Evolutionary conservation across 2,797 vertebrate genomes (phyloP).

Genomic region (Siniperca undulata): DNA sequence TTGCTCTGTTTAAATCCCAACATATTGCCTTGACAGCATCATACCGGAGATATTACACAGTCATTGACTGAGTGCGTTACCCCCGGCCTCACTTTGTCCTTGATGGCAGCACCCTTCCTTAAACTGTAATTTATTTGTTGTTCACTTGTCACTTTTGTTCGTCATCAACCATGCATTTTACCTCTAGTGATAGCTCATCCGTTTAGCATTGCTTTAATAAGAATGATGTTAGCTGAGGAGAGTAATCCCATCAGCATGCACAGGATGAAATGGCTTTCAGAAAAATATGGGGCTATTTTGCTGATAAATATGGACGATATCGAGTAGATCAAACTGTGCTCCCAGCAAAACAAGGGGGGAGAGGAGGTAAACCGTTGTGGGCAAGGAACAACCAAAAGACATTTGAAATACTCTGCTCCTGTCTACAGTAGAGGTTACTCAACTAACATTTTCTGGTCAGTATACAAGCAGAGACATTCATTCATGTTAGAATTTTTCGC

Average conservation of each 20-base stretch:
- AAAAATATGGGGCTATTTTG: conserved; percentile 41
- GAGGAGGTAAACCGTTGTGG: background rate
- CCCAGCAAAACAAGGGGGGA: conserved; percentile 24
- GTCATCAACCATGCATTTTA: conserved; percentile 63
- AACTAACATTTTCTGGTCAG: conserved; percentile 4
- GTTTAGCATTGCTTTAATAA: conserved; percentile 69
- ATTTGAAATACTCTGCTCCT: background rate
- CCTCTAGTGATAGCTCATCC: conserved; percentile 61
- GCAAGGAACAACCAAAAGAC: conserved; percentile 2
- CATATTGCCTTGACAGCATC: conserved; percentile 66
- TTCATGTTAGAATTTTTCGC: background rate
- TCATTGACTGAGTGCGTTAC: conserved; percentile 62
- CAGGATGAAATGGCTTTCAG: conserved; percentile 52
- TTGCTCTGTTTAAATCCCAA: conserved; percentile 65
- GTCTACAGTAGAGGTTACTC: background rate
- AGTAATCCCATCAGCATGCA: conserved; percentile 57
- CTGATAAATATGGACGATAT: conserved; percentile 63
- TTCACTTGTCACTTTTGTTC: conserved; percentile 74
- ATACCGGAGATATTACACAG: conserved; percentile 69
- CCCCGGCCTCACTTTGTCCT: conserved; percentile 70
- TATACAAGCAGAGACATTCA: conserved; percentile 28
- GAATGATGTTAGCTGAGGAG: conserved; percentile 68
- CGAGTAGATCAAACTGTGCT: conserved; percentile 44
- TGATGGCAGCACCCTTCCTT: conserved; percentile 71
- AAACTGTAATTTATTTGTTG: conserved; percentile 75